Base-by-base conservation (phyloP, 2,113 vertebrate species). In the Machaerirhynchus nigripectus region DNA sequence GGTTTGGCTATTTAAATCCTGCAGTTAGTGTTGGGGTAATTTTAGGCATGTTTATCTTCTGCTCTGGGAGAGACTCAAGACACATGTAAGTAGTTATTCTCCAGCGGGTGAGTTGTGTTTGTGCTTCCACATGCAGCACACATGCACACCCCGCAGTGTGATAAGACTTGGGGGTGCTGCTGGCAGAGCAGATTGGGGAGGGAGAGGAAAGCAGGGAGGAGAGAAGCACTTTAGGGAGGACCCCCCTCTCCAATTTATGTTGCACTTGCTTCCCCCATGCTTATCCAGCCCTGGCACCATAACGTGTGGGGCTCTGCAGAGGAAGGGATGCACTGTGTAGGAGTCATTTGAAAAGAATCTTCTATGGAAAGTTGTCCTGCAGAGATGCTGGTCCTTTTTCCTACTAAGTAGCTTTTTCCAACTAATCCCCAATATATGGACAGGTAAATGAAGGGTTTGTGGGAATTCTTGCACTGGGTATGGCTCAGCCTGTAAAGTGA, bases 41-140 rank as follows among this genome's bases (percentile, higher is more conserved):
- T 92, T 95, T 81, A 89, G 76, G 68, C 71, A 17, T 96, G 88
- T 95, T 95, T 96, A 90, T 95, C 83, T 76, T 79, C 33, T 75
- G 85, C 92, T 79, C 65, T 37, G 65, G 44, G 90, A 94, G 85
- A 77, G 49, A 46, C 69, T 69, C 13, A 4, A 75, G 88, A 73
- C 93, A 92, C 83, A 73, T 89, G 90, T 53, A 73, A 96, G 92
- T 64, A 90, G 92, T 94, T 95, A 82, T 8, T 90, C 80, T 82
- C 16, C 69, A 24, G 76, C 0, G 27, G 16, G 75, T 79, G 94
- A 59, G 89, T 30, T 61, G 75, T 88, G 92, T 75, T 92, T 92
- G 88, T 80, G 79, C 79, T 88, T 56, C 53, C 64, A 35, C 81
- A 42, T 42, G 87, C 52, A 84, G 79, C 49, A 6, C 75, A 53